A percentile compares a stretch with the other conserved stretches of the same genome.
Evolutionary conservation across 2,797 vertebrate species (phyloP).

Genomic region (Ambastaia sidthimunki): DNA sequence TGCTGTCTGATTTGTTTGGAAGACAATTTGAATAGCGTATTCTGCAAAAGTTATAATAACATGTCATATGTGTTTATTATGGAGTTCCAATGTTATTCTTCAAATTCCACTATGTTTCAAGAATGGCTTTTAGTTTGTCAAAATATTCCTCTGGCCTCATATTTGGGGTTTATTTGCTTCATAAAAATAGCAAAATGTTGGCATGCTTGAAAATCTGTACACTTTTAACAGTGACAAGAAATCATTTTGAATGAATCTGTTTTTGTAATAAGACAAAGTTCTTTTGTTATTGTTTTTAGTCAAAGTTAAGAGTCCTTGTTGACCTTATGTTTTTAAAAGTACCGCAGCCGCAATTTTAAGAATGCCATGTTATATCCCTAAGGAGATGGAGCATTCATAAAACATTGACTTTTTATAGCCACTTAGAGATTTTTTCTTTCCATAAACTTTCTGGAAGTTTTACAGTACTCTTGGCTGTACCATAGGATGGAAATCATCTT

Average conservation of each 20-base stretch:
- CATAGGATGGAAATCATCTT: neutral
- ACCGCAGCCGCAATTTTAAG: neutral
- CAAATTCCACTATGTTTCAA: neutral
- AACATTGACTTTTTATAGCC: neutral
- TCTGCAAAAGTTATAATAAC: conserved; percentile 14
- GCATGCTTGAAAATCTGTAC: conserved; percentile 3
- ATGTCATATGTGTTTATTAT: conserved; percentile 24
- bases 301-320: conserved; percentile 2
- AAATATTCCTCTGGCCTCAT: neutral
- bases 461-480: too few relatives aligned
- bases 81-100: conserved; percentile 18
- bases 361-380: conserved; percentile 13
- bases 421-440: conserved; percentile 10
- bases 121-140: neutral
- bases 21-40: neutral
- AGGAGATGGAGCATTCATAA: conserved; percentile 8
- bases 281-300: conserved; percentile 1
- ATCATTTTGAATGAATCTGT: neutral
- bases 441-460: neutral
- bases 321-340: neutral
- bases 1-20: neutral
- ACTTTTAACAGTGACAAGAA: neutral
- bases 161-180: neutral
- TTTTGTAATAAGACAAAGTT: neutral
- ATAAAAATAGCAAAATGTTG: neutral